phyloP scores from a whole-genome alignment of 1,140 invertebrate genomes.

The Octopus bimaculoides region DNA sequence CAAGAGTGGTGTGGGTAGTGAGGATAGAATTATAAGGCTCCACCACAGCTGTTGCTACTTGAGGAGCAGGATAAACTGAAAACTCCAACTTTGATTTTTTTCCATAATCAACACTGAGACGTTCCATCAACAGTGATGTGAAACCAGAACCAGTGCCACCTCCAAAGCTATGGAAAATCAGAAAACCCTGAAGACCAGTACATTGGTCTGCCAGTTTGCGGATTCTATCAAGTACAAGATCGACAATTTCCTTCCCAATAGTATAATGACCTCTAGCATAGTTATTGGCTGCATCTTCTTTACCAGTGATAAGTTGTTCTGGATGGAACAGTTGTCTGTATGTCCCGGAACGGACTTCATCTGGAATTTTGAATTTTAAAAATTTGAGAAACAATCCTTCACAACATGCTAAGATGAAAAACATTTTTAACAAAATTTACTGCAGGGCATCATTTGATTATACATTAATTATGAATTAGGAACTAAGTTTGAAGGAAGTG shows the following conservation, averaged over 20 bases:
- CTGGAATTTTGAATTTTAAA: constrained; percentile 55
- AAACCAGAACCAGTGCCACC: constrained; percentile 88
- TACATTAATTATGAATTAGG: no score
- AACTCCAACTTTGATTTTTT: constrained; percentile 57
- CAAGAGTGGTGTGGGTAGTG: constrained; percentile 37
- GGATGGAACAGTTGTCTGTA: constrained; percentile 13
- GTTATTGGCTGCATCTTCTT: constrained; percentile 87
- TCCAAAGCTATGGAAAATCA: constrained; percentile 89
- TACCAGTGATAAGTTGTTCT: constrained; percentile 34
- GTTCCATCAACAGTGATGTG: constrained; percentile 85
- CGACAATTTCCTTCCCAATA: constrained; percentile 84
- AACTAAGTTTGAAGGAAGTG: no score
- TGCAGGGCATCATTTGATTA: no score
- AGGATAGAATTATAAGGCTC: constrained; percentile 57
- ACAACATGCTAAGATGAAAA: no score
- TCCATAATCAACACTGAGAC: constrained; percentile 83
- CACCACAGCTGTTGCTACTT: constrained; percentile 31
- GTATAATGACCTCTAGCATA: constrained; percentile 88
- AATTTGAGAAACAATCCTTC: not conserved
- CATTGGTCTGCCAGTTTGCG: constrained; percentile 80
- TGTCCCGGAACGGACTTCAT: not conserved
- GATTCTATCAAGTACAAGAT: constrained; percentile 75
- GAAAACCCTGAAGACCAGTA: constrained; percentile 80
- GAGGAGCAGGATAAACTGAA: constrained; percentile 54
- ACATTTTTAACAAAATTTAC: no score